Evolutionary conservation across 2,113 vertebrate species (phyloP).

Genomic region (Triplophysa tibetana): DNA sequence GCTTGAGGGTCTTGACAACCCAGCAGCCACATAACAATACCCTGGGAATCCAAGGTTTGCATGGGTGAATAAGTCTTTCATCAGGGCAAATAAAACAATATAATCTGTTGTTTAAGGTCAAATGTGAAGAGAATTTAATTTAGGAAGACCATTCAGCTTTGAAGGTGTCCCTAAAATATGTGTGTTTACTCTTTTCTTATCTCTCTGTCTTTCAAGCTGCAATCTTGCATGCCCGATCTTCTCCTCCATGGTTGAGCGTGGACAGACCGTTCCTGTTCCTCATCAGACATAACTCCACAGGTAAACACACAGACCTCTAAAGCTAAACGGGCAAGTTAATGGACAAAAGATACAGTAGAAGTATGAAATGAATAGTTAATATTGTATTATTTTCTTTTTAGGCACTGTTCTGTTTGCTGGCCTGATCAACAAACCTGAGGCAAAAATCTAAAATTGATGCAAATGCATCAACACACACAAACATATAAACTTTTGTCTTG

Average conservation of each 20-base stretch:
- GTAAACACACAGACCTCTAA: constrained; percentile 61
- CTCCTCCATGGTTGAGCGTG: constrained; percentile 88
- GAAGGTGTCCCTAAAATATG: background rate
- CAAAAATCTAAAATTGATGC: background rate
- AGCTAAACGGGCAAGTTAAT: too few relatives aligned
- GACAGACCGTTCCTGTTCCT: constrained; percentile 93
- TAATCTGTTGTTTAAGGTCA: background rate
- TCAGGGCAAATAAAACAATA: too few relatives aligned
- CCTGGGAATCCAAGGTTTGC: too few relatives aligned
- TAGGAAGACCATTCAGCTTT: background rate
- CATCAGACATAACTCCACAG: constrained; percentile 90
- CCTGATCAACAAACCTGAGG: constrained; percentile 90
- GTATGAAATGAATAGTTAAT: background rate
- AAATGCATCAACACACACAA: constrained; percentile 31
- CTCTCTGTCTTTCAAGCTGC: constrained; percentile 75
- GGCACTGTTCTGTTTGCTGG: constrained; percentile 95
- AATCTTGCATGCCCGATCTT: constrained; percentile 88
- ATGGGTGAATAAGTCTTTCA: too few relatives aligned
- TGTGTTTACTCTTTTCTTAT: background rate
- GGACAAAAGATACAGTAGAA: background rate
- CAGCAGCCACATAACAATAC: background rate
- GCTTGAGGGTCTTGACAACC: too few relatives aligned
- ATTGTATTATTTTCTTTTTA: constrained; percentile 54
- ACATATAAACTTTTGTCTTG: constrained; percentile 43
- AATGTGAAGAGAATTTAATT: background rate